A percentile compares a stretch with the other conserved stretches of the same genome.
phyloP scores from a whole-genome alignment of 1,140 invertebrate species.

The Megalopta genalis region DNA sequence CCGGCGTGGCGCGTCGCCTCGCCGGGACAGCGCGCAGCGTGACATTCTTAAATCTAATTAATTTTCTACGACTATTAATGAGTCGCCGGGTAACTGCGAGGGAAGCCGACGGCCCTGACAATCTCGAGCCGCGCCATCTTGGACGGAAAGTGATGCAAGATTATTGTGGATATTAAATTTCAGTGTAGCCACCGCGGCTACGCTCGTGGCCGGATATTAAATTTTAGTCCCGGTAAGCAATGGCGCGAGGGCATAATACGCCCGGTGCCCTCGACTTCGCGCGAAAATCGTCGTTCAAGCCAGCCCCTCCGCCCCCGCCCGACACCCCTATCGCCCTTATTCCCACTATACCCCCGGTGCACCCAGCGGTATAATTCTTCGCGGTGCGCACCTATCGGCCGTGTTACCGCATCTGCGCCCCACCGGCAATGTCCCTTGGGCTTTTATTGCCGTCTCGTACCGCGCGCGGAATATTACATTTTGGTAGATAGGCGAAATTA shows the following conservation, averaged over 20 bases:
- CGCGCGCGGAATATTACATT: constrained; percentile 40
- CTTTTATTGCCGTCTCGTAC: constrained; percentile 36
- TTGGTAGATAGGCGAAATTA: constrained; percentile 47
- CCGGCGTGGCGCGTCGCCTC: too few species aligned
- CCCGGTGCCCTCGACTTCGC: constrained; percentile 14
- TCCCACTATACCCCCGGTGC: too few species aligned
- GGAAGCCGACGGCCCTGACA: constrained; percentile 30
- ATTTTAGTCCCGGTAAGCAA: constrained; percentile 70
- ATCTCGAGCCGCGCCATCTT: not conserved
- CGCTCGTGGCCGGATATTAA: constrained; percentile 68
- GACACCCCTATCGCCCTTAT: too few species aligned
- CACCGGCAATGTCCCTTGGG: constrained; percentile 34
- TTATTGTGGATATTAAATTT: constrained; percentile 74
- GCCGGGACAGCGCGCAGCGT: not conserved
- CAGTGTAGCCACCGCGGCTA: constrained; percentile 50
- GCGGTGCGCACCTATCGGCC: constrained; percentile 39
- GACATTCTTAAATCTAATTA: constrained; percentile 48
- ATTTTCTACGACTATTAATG: constrained; percentile 49
- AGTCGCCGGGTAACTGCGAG: constrained; percentile 12
- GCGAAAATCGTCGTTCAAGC: constrained; percentile 36
- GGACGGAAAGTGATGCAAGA: constrained; percentile 27
- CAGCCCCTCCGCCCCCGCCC: not conserved
- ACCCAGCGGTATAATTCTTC: constrained; percentile 58
- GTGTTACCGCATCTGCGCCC: constrained; percentile 33
- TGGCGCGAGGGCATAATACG: constrained; percentile 63